phyloP scores from a whole-genome alignment of 2,888 invertebrate species.

The Schizotus pectinicornis region DNA sequence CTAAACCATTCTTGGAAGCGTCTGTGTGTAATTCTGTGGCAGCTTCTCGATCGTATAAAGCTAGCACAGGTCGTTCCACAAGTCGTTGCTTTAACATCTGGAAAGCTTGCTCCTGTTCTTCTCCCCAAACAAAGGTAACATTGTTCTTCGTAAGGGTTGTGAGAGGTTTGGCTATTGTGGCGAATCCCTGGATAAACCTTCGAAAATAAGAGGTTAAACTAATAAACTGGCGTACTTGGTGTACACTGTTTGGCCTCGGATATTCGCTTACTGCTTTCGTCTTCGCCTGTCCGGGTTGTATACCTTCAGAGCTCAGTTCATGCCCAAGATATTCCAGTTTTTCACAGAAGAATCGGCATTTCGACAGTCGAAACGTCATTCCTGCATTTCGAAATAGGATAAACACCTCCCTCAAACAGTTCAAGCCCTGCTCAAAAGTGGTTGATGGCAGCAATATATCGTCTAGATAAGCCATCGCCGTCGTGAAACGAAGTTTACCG shows the following conservation, averaged over 20 bases:
- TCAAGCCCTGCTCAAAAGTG: slow-evolving; percentile 17
- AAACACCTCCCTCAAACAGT: slow-evolving; percentile 9
- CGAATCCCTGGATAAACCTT: slow-evolving; percentile 38
- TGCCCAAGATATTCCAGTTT: slow-evolving; percentile 30
- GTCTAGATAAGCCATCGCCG: slow-evolving; percentile 29
- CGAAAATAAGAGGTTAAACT: slow-evolving; percentile 24
- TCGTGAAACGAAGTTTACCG: slow-evolving; percentile 10
- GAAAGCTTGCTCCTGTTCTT: slow-evolving; percentile 16
- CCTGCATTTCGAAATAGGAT: slow-evolving; percentile 32
- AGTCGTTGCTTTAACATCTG: slow-evolving; percentile 10
- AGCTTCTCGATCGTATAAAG: slow-evolving; percentile 8
- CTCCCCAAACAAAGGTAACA: slow-evolving; percentile 23
- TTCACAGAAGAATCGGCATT: slow-evolving; percentile 21
- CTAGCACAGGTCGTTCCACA: slow-evolving; percentile 3
- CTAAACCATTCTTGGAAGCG: slow-evolving; percentile 37
- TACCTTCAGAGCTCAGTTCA: slow-evolving; percentile 18
- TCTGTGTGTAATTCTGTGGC: slow-evolving; percentile 41
- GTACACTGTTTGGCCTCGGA: slow-evolving; percentile 37
- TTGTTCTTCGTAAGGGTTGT: slow-evolving; percentile 36
- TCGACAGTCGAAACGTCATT: slow-evolving; percentile 18
- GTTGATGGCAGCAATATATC: slow-evolving; percentile 26
- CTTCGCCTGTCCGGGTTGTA: slow-evolving; percentile 28
- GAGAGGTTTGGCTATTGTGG: slow-evolving; percentile 36
- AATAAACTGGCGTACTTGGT: slow-evolving; percentile 33
- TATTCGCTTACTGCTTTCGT: slow-evolving; percentile 40